phyloP scores from a whole-genome alignment of 1,140 invertebrate species.

The Caerostris darwini region DNA sequence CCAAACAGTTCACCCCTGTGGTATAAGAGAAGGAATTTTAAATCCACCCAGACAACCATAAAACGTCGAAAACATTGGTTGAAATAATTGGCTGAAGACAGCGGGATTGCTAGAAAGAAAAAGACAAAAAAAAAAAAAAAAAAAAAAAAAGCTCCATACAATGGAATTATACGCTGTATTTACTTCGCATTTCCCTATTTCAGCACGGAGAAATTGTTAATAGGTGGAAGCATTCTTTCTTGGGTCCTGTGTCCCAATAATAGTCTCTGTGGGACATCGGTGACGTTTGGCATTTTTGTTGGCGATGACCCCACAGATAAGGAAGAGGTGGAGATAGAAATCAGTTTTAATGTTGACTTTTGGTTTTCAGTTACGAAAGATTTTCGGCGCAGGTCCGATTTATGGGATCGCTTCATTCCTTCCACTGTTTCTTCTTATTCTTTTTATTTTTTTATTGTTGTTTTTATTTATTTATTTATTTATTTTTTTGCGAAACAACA shows the following conservation, averaged over 20 bases:
- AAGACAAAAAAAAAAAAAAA: too few relatives aligned
- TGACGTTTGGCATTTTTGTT: background rate
- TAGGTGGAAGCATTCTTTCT: conserved; percentile 38
- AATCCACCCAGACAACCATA: conserved; percentile 46
- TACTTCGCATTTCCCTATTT: conserved; percentile 54
- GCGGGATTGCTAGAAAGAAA: background rate
- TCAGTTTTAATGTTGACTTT: conserved; percentile 33
- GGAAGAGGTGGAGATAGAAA: conserved; percentile 34
- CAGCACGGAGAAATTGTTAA: conserved; percentile 53
- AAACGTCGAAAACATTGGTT: conserved; percentile 26
- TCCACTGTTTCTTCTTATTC: too few relatives aligned
- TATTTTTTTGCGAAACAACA: background rate
- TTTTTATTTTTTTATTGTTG: background rate
- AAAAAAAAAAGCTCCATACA: too few relatives aligned
- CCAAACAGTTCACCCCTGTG: background rate
- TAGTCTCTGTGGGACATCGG: conserved; percentile 26
- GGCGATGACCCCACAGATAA: conserved; percentile 69
- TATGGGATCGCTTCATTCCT: background rate
- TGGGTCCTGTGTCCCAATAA: conserved; percentile 55
- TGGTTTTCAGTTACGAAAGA: conserved; percentile 8
- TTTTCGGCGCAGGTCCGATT: conserved; percentile 23
- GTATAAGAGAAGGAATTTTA: conserved; percentile 9
- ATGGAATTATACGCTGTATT: background rate
- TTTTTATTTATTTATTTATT: background rate
- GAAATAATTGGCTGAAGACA: conserved; percentile 56